phyloP scores from a whole-genome alignment of 2,113 vertebrate species.

The Monopterus albus region DNA sequence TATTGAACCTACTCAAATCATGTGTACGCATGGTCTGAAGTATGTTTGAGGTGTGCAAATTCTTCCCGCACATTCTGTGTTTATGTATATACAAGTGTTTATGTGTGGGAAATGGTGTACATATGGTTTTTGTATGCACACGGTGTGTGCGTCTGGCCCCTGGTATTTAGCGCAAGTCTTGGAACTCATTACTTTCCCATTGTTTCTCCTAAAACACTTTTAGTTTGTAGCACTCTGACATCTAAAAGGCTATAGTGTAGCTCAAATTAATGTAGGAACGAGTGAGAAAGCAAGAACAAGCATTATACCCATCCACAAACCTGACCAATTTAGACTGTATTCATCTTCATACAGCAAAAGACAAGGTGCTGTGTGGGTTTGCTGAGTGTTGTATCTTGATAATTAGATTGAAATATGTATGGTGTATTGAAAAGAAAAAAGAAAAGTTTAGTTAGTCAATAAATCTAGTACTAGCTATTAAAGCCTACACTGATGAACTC shows the following conservation, averaged over 20 bases:
- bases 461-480: constrained; percentile 20
- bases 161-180: too few relatives aligned
- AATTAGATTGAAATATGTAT: constrained; percentile 40
- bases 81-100: too few relatives aligned
- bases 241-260: not conserved
- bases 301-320: constrained; percentile 18
- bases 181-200: not conserved
- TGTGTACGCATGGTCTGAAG: too few relatives aligned
- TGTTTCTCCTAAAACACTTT: not conserved
- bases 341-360: constrained; percentile 32
- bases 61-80: too few relatives aligned
- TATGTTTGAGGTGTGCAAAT: too few relatives aligned
- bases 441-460: constrained; percentile 6
- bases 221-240: not conserved
- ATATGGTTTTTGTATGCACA: too few relatives aligned
- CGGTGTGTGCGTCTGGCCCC: too few relatives aligned
- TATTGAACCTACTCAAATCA: too few relatives aligned
- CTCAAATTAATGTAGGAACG: constrained; percentile 16
- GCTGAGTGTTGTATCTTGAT: constrained; percentile 25
- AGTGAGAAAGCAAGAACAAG: constrained; percentile 27
- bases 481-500: not conserved
- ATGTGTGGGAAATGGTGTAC: too few relatives aligned
- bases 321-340: constrained; percentile 26
- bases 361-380: constrained; percentile 46
- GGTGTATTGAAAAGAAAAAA: not conserved